phyloP scores from a whole-genome alignment of 2,888 invertebrate species.

The Phalera bucephala region DNA sequence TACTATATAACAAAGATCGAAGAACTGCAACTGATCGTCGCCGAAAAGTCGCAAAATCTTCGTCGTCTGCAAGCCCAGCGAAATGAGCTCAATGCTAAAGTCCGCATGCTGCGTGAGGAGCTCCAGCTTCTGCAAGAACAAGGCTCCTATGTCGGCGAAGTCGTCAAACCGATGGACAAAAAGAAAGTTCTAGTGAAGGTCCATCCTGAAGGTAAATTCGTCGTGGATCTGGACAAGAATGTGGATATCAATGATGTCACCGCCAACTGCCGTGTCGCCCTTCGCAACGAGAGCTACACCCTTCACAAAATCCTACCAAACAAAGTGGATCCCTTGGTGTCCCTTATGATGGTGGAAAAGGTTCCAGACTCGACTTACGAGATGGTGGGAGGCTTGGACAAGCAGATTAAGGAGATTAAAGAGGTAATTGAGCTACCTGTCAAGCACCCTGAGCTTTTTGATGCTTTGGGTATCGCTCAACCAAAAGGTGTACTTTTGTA shows the following conservation, averaged over 20 bases:
- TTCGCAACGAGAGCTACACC: slow-evolving; percentile 99
- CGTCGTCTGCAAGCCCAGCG: slow-evolving; percentile 98
- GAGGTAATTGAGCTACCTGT: slow-evolving; percentile 99
- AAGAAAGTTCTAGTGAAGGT: slow-evolving; percentile 99
- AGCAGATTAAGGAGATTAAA: slow-evolving; percentile 99
- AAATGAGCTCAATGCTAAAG: slow-evolving; percentile 99
- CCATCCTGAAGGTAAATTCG: slow-evolving; percentile 99
- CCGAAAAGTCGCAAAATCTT: slow-evolving; percentile 98
- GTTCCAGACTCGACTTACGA: slow-evolving; percentile 99
- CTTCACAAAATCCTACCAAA: slow-evolving; percentile 99
- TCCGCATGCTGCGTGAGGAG: slow-evolving; percentile 98
- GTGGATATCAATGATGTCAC: slow-evolving; percentile 99
- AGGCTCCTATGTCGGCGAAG: slow-evolving; percentile 99
- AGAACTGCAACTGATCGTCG: slow-evolving; percentile 96
- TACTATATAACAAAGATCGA: slow-evolving; percentile 99
- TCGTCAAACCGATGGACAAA: slow-evolving; percentile 99
- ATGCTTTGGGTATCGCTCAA: slow-evolving; percentile 99
- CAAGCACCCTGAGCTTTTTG: slow-evolving; percentile 99
- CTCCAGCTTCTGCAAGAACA: slow-evolving; percentile 98
- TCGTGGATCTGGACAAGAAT: slow-evolving; percentile 99
- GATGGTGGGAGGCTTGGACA: slow-evolving; percentile 99
- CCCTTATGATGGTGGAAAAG: slow-evolving; percentile 99
- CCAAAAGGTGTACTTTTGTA: slow-evolving; percentile 99
- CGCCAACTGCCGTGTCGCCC: slow-evolving; percentile 98
- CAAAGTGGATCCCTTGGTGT: slow-evolving; percentile 99